phyloP scores from a whole-genome alignment of 2,797 vertebrate species.

The Synaphobranchus kaupii region DNA sequence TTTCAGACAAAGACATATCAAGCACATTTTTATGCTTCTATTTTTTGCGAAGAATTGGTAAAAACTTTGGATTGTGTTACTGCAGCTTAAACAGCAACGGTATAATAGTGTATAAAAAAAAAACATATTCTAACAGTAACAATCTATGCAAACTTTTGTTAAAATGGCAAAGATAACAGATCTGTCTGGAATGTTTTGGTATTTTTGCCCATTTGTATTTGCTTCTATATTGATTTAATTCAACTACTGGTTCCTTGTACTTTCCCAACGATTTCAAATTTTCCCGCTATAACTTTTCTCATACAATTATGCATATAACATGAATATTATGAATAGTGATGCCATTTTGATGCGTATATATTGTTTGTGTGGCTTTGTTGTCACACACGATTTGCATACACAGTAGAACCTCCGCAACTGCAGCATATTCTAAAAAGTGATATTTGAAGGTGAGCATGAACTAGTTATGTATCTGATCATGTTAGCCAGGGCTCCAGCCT shows the following conservation, averaged over 20 bases:
- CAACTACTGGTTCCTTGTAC: background rate
- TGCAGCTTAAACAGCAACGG: background rate
- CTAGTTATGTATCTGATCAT: conserved; percentile 27
- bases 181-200: background rate
- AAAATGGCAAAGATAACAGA: background rate
- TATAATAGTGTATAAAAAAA: background rate
- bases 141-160: background rate
- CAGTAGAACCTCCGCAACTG: background rate
- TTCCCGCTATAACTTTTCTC: background rate
- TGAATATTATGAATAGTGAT: background rate
- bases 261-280: background rate
- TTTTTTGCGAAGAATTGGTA: background rate
- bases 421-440: conserved; percentile 1
- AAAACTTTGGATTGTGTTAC: background rate
- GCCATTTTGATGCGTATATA: background rate
- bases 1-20: background rate
- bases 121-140: background rate
- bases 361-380: background rate
- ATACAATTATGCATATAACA: background rate
- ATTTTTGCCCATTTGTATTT: background rate
- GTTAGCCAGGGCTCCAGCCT: conserved; percentile 8
- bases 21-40: background rate
- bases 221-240: background rate
- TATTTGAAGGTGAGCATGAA: conserved; percentile 4
- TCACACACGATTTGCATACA: background rate